Base-by-base conservation (phyloP, 1,140 invertebrate species). In the Papilio machaon region DNA sequence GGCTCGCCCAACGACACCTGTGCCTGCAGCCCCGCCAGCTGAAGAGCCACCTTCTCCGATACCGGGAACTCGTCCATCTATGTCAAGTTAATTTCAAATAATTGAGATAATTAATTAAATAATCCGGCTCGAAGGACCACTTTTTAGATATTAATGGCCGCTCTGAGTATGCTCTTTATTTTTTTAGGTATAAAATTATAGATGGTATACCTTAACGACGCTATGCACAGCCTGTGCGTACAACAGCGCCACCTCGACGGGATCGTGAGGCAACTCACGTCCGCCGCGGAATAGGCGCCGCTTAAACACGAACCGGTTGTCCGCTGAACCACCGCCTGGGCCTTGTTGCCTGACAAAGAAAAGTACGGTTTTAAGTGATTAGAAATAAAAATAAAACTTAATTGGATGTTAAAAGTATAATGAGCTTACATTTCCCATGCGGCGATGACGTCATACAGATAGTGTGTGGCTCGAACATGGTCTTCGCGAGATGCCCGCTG, bases 151-250 rank as follows among this genome's bases (percentile, higher is more conserved):
- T 43, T 43, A 43, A 43, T 7, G 38, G 7, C 38, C 38, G 4
- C 3, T 6, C 38, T 2, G 38, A 7, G 7, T 43, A 43, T 43
- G 38, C 2, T 2, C 4, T 43, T 43, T 43, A 43, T 43, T 43
- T 43, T 52, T 52, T 52, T 52, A 52, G 8, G 15, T 15, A 52
- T 15, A 52, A 60, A 60, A 60, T 19, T 74, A 6, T 76, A 30
- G 35, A 43, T 60, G 17, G 79, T 5, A 30, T 47, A 98, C 98
- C 96, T 98, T 98, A 8, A 99, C 98, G 67, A 99, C 98, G 89
- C 97, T 97, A 89, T 99, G 97, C 2, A 99, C 98, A 85, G 98
- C 98, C 95, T 99, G 98, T 58, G 98, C 98, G 95, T 99, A 99
- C 2, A 99, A 95, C 86, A 99, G 96, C 88, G 98, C 98, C 7